Evolutionary conservation across 2,113 vertebrate species (phyloP).

Genomic region (Scalopus aquaticus): DNA sequence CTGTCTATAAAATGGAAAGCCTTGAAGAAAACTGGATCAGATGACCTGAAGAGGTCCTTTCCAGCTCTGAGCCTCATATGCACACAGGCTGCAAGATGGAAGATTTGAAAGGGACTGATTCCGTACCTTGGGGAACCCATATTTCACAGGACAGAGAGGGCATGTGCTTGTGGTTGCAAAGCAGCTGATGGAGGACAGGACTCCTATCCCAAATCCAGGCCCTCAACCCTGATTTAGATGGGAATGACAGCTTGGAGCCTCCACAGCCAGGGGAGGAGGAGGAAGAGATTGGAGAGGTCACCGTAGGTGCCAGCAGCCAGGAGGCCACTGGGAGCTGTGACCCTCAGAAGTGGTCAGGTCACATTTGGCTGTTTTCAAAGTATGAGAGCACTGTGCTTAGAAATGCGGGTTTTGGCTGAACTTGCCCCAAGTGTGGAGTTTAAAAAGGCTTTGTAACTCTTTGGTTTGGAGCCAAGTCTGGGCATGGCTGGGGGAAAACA

Average conservation of each 20-base stretch:
- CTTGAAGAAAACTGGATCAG: not conserved
- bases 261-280: not conserved
- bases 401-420: slow-evolving; percentile 80
- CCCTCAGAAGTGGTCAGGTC: slow-evolving; percentile 47
- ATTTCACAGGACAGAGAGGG: not conserved
- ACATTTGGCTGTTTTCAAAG: slow-evolving; percentile 62
- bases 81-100: not conserved
- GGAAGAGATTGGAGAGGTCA: not conserved
- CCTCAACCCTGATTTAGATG: not conserved
- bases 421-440: slow-evolving; percentile 55
- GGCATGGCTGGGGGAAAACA: not conserved
- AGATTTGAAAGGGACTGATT: not conserved
- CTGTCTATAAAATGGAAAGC: not conserved
- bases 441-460: slow-evolving; percentile 75
- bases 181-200: not conserved
- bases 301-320: not conserved
- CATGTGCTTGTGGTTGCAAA: not conserved
- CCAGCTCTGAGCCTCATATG: not conserved
- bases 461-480: slow-evolving; percentile 74
- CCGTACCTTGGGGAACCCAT: not conserved
- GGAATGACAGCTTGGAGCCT: not conserved
- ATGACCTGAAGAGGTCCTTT: not conserved
- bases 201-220: not conserved
- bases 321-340: not conserved
- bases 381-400: slow-evolving; percentile 61